A percentile compares a stretch with the other conserved stretches of the same genome.
Conservation (phyloP, 1,140 invertebrate genomes). For the Armadillidium nasatum region DNA sequence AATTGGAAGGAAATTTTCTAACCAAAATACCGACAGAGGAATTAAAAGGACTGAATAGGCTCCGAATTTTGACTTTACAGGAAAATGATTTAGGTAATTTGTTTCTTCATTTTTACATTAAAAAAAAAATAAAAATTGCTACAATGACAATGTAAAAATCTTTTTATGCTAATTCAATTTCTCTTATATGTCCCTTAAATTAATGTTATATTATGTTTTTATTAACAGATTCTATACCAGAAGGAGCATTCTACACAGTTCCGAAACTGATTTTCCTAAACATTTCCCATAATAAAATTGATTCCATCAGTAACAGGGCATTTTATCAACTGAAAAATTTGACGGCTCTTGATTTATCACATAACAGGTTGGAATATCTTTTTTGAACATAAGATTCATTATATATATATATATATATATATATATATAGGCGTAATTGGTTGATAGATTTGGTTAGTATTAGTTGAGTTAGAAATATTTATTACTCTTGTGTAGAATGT, state of each 20-base stretch:
- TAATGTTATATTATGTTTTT: neutral
- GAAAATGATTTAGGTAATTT: constrained; percentile 68
- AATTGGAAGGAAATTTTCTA: constrained; percentile 79
- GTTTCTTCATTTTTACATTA: neutral
- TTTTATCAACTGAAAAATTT: constrained; percentile 64
- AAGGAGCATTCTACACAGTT: constrained; percentile 60
- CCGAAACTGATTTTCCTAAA: constrained; percentile 62
- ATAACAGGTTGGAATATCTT: constrained; percentile 56
- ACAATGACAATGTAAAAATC: neutral
- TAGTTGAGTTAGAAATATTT: no score
- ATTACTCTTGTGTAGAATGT: no score
- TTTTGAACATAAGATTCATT: no score
- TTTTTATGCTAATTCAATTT: neutral
- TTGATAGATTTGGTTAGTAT: no score
- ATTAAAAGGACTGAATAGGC: constrained; percentile 59
- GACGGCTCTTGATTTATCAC: constrained; percentile 63
- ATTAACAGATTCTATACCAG: neutral
- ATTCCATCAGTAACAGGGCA: constrained; percentile 65
- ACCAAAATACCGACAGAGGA: constrained; percentile 70
- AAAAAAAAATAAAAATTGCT: neutral
- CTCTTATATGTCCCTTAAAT: neutral
- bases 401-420: no score
- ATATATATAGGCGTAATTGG: no score
- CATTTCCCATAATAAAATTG: constrained; percentile 69
- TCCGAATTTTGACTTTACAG: constrained; percentile 70